Conservation (phyloP, 2,113 vertebrate species). For the Coptodon rendalli region DNA sequence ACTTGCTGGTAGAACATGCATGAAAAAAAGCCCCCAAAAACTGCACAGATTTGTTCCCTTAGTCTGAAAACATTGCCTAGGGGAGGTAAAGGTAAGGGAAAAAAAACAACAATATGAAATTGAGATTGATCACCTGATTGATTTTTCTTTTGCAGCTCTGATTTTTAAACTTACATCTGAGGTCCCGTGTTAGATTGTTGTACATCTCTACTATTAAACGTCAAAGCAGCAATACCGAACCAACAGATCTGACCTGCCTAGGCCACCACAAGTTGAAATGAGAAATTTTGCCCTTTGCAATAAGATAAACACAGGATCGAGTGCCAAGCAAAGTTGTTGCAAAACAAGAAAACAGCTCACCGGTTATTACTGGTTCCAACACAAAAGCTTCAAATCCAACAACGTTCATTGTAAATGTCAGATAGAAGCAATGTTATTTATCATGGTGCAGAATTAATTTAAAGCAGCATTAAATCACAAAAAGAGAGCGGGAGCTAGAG, state of each 20-base stretch:
- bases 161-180: slow-evolving; percentile 53
- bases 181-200: slow-evolving; percentile 24
- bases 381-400: slow-evolving; percentile 57
- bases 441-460: slow-evolving; percentile 52
- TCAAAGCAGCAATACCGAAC: slow-evolving; percentile 47
- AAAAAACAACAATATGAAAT: slow-evolving; percentile 57
- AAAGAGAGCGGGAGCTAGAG: neutral
- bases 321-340: slow-evolving; percentile 14
- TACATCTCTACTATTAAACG: slow-evolving; percentile 58
- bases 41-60: slow-evolving; percentile 24
- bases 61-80: slow-evolving; percentile 47
- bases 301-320: slow-evolving; percentile 51
- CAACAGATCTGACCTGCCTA: slow-evolving; percentile 35
- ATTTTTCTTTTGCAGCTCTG: slow-evolving; percentile 52
- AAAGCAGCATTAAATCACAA: slow-evolving; percentile 35
- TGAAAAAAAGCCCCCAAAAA: slow-evolving; percentile 8
- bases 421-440: slow-evolving; percentile 58
- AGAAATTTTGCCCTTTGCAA: slow-evolving; percentile 62
- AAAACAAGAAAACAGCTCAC: slow-evolving; percentile 48
- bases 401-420: slow-evolving; percentile 69
- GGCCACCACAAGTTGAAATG: slow-evolving; percentile 49
- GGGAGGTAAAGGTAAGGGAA: slow-evolving; percentile 8
- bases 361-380: slow-evolving; percentile 46
- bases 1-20: neutral
- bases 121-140: slow-evolving; percentile 74